Base-by-base conservation (phyloP, 2,113 vertebrate genomes). In the Leptocoma aspasia region DNA sequence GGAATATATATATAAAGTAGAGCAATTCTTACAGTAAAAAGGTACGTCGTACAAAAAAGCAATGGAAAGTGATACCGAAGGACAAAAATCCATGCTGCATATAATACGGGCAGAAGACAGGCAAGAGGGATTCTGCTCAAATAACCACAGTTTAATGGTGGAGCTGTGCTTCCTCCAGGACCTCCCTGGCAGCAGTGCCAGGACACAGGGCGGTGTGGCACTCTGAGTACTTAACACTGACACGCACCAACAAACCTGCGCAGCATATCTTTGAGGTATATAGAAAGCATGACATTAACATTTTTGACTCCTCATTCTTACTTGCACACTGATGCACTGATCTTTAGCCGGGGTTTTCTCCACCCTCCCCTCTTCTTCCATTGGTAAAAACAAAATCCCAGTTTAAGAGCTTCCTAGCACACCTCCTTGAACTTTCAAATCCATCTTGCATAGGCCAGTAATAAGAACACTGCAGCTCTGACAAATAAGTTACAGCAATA, bases 401-500 rank as follows among this genome's bases (percentile, higher is more conserved):
- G 64, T 92, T 95, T 75, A 93, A 94, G 56, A 91, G 90, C 92
- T 94, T 86, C 89, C 89, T 95, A 90, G 42, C 63, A 77, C 45
- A 68, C 82, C 83, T 94, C 78, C 70, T 82, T 77, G 78, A 94
- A 91, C 88, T 88, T 78, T 94, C 80, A 79, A 82, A 83, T 95
- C 91, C 92, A 78, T 92, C 95, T 97, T 96, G 91, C 96, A 95
- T 95, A 97, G 96, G 97, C 93, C 95, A 96, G 95, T 95, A 97
- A 96, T 87, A 96, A 96, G 97, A 96, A 97, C 91, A 97, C 97
- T 96, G 96, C 96, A 94, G 96, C 95, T 91, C 94, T 90, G 79
- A 98, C 97, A 98, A 96, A 97, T 97, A 97, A 97, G 87, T 97
- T 97, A 96, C 84, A 95, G 95, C 94, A 97, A 97, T 96, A 97